phyloP scores from a whole-genome alignment of 2,888 invertebrate species.

The Eulithis prunata region DNA sequence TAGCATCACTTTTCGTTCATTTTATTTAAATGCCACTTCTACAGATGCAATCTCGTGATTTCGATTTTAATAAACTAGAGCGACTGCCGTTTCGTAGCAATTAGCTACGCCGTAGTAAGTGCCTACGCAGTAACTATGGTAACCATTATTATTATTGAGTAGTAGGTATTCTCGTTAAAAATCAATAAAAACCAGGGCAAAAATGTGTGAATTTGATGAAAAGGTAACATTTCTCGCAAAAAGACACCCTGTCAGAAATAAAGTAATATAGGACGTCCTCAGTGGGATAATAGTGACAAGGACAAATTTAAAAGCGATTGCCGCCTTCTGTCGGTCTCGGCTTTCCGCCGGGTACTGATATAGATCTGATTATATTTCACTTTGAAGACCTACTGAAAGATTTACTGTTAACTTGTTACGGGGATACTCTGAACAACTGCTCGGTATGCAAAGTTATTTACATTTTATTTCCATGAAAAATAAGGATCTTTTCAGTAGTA shows the following conservation, averaged over 20 bases:
- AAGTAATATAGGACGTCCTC: slow-evolving; percentile 8
- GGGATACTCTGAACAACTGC: slow-evolving; percentile 7
- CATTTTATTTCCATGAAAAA: no score
- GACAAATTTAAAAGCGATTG: slow-evolving; percentile 27
- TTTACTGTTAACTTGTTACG: slow-evolving; percentile 26
- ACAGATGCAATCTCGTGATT: background rate
- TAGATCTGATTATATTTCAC: slow-evolving; percentile 24
- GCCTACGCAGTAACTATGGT: background rate
- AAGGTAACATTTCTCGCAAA: background rate
- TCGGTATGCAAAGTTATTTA: slow-evolving; percentile 18
- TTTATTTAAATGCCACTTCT: background rate
- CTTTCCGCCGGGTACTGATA: slow-evolving; percentile 14
- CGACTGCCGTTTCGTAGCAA: background rate
- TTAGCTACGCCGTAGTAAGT: background rate
- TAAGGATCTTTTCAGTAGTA: no score
- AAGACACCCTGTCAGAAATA: slow-evolving; percentile 5
- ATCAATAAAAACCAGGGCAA: no score
- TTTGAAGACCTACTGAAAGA: slow-evolving; percentile 16
- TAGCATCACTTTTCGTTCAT: background rate
- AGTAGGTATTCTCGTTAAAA: no score
- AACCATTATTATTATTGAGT: no score
- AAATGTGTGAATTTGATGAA: no score
- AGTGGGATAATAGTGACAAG: slow-evolving; percentile 21
- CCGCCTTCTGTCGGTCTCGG: slow-evolving; percentile 6
- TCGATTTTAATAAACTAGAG: background rate